A percentile compares a stretch with the other conserved stretches of the same genome.
These are phyloP conservation scores for Andricus quercusramuli DNA, from an alignment of 2,888 invertebrate species.

Conservation along the genomic window DNA sequence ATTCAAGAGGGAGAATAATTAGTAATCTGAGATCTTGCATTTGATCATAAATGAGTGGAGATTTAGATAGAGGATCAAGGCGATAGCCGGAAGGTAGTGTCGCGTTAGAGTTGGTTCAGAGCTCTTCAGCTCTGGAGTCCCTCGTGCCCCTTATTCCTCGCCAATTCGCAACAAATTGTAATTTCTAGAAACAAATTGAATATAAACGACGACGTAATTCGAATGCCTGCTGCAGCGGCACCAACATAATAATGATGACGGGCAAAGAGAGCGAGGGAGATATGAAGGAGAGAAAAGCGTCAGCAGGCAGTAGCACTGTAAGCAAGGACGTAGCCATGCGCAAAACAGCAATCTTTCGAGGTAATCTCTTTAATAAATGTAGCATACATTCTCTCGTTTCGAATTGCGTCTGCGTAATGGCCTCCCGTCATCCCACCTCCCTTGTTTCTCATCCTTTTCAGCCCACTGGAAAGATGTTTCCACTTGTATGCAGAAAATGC, in stretches of 20 bases:
- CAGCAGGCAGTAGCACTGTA: slow-evolving; percentile 55
- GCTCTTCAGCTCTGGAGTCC: slow-evolving; percentile 1
- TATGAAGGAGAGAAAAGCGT: slow-evolving; percentile 44
- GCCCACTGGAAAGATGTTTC: slow-evolving; percentile 43
- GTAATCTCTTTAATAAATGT: slow-evolving; percentile 76
- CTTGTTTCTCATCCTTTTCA: slow-evolving; percentile 31
- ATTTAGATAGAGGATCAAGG: background rate
- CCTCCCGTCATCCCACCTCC: slow-evolving; percentile 55
- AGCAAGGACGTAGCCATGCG: slow-evolving; percentile 70
- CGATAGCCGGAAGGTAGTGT: slow-evolving; percentile 24
- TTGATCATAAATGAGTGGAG: slow-evolving; percentile 1
- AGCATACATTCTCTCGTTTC: slow-evolving; percentile 70
- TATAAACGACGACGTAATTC: slow-evolving; percentile 75
- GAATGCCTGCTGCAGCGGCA: slow-evolving; percentile 74
- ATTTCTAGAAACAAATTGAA: slow-evolving; percentile 77
- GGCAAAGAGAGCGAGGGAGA: slow-evolving; percentile 46
- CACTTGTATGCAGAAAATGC: slow-evolving; percentile 48
- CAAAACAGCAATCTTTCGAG: slow-evolving; percentile 76
- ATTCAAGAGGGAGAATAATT: background rate
- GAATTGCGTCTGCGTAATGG: slow-evolving; percentile 70
- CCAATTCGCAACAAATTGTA: slow-evolving; percentile 74
- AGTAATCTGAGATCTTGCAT: background rate
- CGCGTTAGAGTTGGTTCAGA: slow-evolving; percentile 24
- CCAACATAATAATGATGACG: slow-evolving; percentile 73
- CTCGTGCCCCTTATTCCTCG: slow-evolving; percentile 48